Percentiles rank a stretch among this genome's conserved stretches.
These are phyloP conservation scores for Dysmachus trigonus DNA, from an alignment of 2,888 invertebrate genomes.

Conservation along the genomic window DNA sequence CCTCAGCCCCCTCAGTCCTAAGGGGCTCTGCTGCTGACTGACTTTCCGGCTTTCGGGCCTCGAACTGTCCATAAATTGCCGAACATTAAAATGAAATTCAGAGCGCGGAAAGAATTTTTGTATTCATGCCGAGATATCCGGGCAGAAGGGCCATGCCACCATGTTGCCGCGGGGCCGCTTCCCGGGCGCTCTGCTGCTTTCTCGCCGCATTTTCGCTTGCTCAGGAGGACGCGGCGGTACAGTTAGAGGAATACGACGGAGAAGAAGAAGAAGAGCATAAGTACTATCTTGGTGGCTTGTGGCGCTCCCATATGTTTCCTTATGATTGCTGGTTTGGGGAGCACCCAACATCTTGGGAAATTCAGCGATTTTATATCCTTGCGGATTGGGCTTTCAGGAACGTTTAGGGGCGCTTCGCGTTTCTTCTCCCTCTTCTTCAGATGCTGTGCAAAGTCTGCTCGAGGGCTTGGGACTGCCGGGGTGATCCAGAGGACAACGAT, in stretches of 20 bases:
- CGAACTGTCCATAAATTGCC: conserved; percentile 48
- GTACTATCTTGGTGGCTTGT: background rate
- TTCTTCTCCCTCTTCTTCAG: background rate
- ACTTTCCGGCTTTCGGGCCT: conserved; percentile 34
- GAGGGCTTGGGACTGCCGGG: background rate
- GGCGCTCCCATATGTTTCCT: background rate
- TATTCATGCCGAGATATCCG: conserved; percentile 47
- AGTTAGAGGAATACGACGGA: too few species aligned
- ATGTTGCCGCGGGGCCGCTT: background rate
- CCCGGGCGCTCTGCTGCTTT: background rate
- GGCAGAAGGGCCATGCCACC: conserved; percentile 30
- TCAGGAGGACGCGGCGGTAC: background rate
- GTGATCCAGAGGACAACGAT: background rate
- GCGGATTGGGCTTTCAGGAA: background rate
- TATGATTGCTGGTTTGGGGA: background rate
- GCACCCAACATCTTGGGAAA: background rate
- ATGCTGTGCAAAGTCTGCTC: background rate
- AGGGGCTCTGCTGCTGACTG: background rate
- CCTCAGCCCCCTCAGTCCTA: background rate
- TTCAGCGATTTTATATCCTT: background rate
- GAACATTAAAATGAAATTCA: conserved; percentile 48
- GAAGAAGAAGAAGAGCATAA: background rate
- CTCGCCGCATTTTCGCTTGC: background rate
- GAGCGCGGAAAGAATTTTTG: conserved; percentile 44
- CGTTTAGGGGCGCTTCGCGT: background rate